Evolutionary conservation across 2,888 invertebrate genomes (phyloP).

Genomic region (Lithophane ornitopus): DNA sequence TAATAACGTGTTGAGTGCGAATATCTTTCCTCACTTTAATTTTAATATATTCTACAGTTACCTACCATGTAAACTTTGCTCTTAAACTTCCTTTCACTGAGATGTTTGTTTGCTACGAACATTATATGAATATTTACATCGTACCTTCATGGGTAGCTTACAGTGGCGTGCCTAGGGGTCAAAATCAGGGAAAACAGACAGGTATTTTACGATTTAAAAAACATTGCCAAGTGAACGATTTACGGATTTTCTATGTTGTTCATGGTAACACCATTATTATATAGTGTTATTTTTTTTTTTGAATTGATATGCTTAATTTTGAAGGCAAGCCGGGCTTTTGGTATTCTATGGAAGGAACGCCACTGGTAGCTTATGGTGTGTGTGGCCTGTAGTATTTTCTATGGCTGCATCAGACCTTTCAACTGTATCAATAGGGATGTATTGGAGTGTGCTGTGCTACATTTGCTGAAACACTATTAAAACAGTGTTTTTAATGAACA

Average conservation of each 20-base stretch:
- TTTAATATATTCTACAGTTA: conserved; percentile 56
- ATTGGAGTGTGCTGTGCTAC: too few species aligned
- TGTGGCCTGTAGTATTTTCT: not conserved
- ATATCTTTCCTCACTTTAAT: conserved; percentile 50
- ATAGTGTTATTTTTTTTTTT: too few species aligned
- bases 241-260: too few species aligned
- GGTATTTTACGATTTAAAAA: too few species aligned
- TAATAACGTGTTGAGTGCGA: conserved; percentile 51
- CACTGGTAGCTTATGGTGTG: conserved; percentile 7
- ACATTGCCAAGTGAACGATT: too few species aligned
- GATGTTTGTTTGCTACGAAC: conserved; percentile 47
- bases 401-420: not conserved
- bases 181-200: too few species aligned
- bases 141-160: conserved; percentile 13
- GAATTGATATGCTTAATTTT: too few species aligned
- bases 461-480: not conserved
- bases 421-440: not conserved
- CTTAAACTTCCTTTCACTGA: conserved; percentile 51
- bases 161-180: too few species aligned
- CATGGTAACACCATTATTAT: too few species aligned
- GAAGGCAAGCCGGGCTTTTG: too few species aligned
- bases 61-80: conserved; percentile 57
- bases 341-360: too few species aligned
- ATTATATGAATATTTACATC: conserved; percentile 40
- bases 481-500: not conserved